These are phyloP conservation scores for Eupsilia transversa DNA, from an alignment of 2,888 invertebrate species.

Conservation along the genomic window DNA sequence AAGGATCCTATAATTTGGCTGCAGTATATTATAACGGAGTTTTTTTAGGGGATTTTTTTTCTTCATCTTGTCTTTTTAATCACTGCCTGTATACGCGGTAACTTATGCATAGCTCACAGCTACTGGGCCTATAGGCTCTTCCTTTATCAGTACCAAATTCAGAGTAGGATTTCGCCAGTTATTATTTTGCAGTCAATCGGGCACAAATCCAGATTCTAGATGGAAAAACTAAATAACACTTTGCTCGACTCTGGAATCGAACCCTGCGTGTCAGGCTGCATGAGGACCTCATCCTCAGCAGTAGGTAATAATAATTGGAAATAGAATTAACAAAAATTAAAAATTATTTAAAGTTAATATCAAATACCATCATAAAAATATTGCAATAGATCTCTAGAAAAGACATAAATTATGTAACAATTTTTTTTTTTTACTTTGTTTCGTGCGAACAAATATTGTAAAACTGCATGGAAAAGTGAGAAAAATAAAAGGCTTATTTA, in stretches of 20 bases:
- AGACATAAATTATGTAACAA: neutral
- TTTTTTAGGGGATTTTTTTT: neutral
- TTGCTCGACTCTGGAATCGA: too few relatives aligned
- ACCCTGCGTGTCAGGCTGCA: too few relatives aligned
- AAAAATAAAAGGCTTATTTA: neutral
- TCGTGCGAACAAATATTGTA: neutral
- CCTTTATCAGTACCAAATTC: too few relatives aligned
- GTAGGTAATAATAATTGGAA: neutral
- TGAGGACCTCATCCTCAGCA: too few relatives aligned
- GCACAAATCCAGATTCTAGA: too few relatives aligned
- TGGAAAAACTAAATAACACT: too few relatives aligned
- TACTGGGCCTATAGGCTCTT: neutral
- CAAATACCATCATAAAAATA: neutral
- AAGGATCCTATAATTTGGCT: constrained; percentile 29
- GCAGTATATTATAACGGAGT: neutral
- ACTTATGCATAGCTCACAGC: neutral
- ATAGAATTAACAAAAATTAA: neutral
- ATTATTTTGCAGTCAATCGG: too few relatives aligned
- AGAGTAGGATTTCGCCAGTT: too few relatives aligned
- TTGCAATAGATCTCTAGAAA: neutral
- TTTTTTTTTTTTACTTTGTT: too few relatives aligned
- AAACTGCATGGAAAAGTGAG: neutral
- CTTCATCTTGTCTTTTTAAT: neutral
- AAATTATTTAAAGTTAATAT: neutral
- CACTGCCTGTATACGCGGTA: neutral